Evolutionary conservation across 2,888 invertebrate genomes (phyloP).

Genomic region (Cephus sareptanus): DNA sequence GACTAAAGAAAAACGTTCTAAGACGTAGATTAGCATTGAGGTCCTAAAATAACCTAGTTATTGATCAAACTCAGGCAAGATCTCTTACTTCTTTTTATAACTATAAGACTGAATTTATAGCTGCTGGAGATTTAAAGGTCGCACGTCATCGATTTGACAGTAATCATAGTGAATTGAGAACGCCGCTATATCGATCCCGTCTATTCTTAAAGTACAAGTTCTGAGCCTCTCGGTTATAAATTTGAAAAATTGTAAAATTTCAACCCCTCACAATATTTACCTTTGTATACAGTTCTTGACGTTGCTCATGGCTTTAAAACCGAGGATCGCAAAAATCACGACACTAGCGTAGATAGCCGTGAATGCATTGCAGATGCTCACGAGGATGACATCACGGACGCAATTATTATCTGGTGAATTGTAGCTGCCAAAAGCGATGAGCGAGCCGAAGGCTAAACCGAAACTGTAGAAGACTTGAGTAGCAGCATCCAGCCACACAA

Average conservation of each 20-base stretch:
- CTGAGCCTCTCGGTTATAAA: not conserved
- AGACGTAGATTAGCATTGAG: not conserved
- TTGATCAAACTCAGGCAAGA: not conserved
- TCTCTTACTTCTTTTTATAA: not conserved
- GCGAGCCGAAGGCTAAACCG: slow-evolving; percentile 93
- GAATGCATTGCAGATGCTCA: slow-evolving; percentile 91
- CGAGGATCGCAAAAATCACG: slow-evolving; percentile 94
- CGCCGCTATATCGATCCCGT: not conserved
- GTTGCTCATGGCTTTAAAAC: slow-evolving; percentile 94
- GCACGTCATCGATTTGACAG: not conserved
- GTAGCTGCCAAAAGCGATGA: slow-evolving; percentile 96
- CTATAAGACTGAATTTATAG: not conserved
- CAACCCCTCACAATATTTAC: not conserved
- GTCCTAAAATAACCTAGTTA: not conserved
- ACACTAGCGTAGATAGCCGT: slow-evolving; percentile 95
- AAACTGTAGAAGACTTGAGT: slow-evolving; percentile 96
- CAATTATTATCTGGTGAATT: slow-evolving; percentile 96
- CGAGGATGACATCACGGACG: slow-evolving; percentile 89
- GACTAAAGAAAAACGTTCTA: not conserved
- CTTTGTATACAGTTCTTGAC: slow-evolving; percentile 78
- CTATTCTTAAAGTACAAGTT: not conserved
- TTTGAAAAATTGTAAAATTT: not conserved
- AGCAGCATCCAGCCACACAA: slow-evolving; percentile 95
- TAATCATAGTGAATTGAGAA: not conserved
- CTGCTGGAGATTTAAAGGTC: not conserved